Evolutionary conservation across 2,888 invertebrate species (phyloP).

Genomic region (Electrophaes corylata): DNA sequence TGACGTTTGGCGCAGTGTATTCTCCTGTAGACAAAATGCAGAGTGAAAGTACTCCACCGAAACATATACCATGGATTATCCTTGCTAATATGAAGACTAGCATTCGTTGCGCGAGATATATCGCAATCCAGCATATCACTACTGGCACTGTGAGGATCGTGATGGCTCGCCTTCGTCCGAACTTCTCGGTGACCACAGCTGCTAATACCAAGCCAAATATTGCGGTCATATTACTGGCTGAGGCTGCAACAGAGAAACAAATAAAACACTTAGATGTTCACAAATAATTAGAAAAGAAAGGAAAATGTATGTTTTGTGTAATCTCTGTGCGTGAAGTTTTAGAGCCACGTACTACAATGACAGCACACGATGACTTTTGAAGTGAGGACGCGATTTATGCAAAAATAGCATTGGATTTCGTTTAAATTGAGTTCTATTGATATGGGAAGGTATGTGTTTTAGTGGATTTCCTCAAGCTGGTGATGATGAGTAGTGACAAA

Average conservation of each 20-base stretch:
- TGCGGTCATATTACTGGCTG: slow-evolving; percentile 36
- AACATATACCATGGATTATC: slow-evolving; percentile 38
- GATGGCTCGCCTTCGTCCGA: slow-evolving; percentile 38
- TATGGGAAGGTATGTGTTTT: too few species aligned
- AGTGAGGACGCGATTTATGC: too few species aligned
- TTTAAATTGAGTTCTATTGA: too few species aligned
- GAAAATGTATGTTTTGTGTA: too few species aligned
- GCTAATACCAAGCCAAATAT: slow-evolving; percentile 34
- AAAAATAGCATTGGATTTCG: too few species aligned
- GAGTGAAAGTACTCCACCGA: slow-evolving; percentile 40
- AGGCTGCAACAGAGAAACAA: slow-evolving; percentile 37
- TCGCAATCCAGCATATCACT: slow-evolving; percentile 37
- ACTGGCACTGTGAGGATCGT: slow-evolving; percentile 34
- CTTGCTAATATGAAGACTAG: slow-evolving; percentile 39
- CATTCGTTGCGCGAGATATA: slow-evolving; percentile 36
- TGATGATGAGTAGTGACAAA: too few species aligned
- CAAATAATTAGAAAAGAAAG: too few species aligned
- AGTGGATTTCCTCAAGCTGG: too few species aligned
- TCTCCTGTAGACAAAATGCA: slow-evolving; percentile 39
- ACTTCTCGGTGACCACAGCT: slow-evolving; percentile 33
- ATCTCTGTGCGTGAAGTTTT: too few species aligned
- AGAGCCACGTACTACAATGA: too few species aligned
- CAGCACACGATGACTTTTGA: too few species aligned
- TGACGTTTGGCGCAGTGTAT: slow-evolving; percentile 39
- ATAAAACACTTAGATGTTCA: too few species aligned